phyloP scores from a whole-genome alignment of 2,113 vertebrate species.

The Neofelis nebulosa region DNA sequence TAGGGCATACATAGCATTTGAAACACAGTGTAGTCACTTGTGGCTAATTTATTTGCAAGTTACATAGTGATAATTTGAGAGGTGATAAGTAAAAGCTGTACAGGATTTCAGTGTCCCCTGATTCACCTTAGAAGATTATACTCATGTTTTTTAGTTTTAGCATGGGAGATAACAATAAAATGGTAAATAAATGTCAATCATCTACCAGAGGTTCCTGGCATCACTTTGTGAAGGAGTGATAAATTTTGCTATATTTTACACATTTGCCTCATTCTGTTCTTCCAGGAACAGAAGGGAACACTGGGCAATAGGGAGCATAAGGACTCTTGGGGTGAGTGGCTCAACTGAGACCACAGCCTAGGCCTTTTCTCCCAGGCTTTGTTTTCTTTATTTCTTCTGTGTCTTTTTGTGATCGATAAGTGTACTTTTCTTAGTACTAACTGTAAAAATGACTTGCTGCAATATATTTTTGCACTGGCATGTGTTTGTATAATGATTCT shows the following conservation, averaged over 20 bases:
- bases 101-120: neutral
- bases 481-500: neutral
- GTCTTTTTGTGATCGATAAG: neutral
- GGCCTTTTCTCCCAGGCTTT: neutral
- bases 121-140: neutral
- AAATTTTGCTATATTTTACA: neutral
- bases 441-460: neutral
- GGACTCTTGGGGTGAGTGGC: neutral
- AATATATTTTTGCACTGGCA: neutral
- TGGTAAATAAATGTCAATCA: neutral
- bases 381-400: conserved; percentile 1
- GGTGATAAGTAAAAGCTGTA: neutral
- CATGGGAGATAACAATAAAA: conserved; percentile 4
- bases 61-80: neutral
- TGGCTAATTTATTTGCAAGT: neutral
- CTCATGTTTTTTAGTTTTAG: neutral
- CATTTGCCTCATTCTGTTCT: neutral
- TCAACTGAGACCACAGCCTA: neutral
- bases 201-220: neutral
- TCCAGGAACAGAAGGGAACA: neutral
- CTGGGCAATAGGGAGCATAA: neutral
- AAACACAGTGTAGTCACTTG: neutral
- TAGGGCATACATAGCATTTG: neutral
- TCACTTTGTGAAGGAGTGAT: neutral
- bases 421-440: neutral